A percentile compares a stretch with the other conserved stretches of the same genome.
Evolutionary conservation across 1,140 invertebrate genomes (phyloP).

Genomic region (Pseudomyrmex pallidus): DNA sequence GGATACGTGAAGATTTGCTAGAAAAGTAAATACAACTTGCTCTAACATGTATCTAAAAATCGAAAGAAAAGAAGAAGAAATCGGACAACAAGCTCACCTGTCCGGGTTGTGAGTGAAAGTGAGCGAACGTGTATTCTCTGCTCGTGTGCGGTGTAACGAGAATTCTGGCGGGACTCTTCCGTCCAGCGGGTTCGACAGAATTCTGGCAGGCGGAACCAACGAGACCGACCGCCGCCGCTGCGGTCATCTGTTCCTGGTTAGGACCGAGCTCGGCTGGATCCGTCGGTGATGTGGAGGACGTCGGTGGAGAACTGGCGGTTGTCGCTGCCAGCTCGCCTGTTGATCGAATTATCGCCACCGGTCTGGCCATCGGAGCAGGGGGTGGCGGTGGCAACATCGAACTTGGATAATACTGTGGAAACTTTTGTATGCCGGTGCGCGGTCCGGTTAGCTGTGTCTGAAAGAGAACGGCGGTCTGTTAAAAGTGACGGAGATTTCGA

Average conservation of each 20-base stretch:
- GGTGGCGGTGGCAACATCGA: slow-evolving; percentile 97
- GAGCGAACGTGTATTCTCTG: slow-evolving; percentile 93
- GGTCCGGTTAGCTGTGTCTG: slow-evolving; percentile 86
- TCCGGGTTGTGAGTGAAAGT: slow-evolving; percentile 95
- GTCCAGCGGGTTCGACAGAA: slow-evolving; percentile 84
- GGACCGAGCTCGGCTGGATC: slow-evolving; percentile 80
- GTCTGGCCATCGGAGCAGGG: slow-evolving; percentile 97
- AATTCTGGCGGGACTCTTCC: slow-evolving; percentile 84
- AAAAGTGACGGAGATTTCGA: background rate
- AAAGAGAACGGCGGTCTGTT: slow-evolving; percentile 72
- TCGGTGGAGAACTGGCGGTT: slow-evolving; percentile 87
- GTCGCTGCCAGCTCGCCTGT: slow-evolving; percentile 87
- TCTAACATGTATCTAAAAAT: background rate
- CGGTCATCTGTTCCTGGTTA: slow-evolving; percentile 83
- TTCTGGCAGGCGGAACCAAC: slow-evolving; percentile 83
- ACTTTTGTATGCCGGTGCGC: slow-evolving; percentile 88
- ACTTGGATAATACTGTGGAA: slow-evolving; percentile 94
- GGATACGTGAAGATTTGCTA: slow-evolving; percentile 95
- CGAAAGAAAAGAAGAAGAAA: slow-evolving; percentile 57
- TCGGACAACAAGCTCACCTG: slow-evolving; percentile 88
- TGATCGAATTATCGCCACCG: slow-evolving; percentile 97
- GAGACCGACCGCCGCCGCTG: slow-evolving; percentile 80
- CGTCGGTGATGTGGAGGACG: slow-evolving; percentile 87
- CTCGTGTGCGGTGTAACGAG: slow-evolving; percentile 85
- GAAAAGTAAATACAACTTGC: background rate